Evolutionary conservation across 2,113 vertebrate genomes (phyloP).

Genomic region (Gallinago paraguaiae): DNA sequence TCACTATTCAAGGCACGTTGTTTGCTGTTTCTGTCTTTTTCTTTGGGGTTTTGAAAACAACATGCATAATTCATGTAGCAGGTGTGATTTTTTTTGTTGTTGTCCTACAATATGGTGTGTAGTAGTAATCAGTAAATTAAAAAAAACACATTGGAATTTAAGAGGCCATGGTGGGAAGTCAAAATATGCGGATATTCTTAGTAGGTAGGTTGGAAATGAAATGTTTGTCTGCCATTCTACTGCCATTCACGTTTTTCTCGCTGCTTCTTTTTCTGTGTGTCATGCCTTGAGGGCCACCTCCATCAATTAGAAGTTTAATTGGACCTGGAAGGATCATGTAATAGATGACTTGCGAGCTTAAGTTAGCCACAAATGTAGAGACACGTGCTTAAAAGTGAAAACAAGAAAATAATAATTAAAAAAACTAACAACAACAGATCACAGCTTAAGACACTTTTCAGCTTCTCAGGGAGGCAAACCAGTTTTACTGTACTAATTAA

Average conservation of each 20-base stretch:
- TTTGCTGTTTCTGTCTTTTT: neutral
- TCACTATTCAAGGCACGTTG: neutral
- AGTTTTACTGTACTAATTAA: conserved; percentile 37
- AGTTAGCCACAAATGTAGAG: neutral
- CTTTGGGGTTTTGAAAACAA: neutral
- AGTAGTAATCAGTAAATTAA: neutral
- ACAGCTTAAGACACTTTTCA: conserved; percentile 1
- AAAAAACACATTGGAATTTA: neutral
- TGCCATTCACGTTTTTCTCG: neutral
- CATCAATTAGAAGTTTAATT: neutral
- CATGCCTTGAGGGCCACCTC: neutral
- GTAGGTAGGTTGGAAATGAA: neutral
- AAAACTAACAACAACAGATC: neutral
- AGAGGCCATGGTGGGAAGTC: neutral
- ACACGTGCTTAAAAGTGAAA: neutral
- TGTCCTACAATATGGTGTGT: neutral
- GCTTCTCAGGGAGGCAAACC: neutral
- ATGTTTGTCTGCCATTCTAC: neutral
- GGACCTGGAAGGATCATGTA: neutral
- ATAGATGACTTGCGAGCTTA: neutral
- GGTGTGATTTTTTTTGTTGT: neutral
- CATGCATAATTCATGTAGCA: neutral
- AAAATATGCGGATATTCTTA: neutral
- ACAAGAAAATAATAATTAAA: neutral
- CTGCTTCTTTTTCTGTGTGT: neutral